Percentiles rank a stretch among this genome's conserved stretches.
Conservation (phyloP, 2,797 vertebrate genomes). For the Chelon labrosus region DNA sequence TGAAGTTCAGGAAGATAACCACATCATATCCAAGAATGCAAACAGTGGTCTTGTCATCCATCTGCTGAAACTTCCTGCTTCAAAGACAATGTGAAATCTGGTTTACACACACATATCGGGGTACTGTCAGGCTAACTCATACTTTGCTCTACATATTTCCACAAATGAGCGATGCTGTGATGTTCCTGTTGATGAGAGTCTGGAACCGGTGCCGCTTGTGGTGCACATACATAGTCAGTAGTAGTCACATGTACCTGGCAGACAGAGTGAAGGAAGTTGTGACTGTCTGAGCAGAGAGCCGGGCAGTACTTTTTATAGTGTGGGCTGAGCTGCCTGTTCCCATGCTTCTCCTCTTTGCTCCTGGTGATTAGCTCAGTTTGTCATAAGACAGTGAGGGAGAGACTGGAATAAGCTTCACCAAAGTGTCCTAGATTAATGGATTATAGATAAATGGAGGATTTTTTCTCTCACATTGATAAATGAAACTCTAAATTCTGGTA, state of each 20-base stretch:
- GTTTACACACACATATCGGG: not conserved
- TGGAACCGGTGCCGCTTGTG: not conserved
- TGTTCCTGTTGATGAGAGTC: not conserved
- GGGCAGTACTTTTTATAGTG: constrained; percentile 46
- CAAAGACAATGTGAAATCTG: not conserved
- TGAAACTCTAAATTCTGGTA: constrained; percentile 65
- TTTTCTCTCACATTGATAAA: constrained; percentile 59
- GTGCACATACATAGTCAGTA: not conserved
- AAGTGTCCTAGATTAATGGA: constrained; percentile 79
- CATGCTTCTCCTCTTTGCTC: constrained; percentile 28
- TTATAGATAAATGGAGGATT: constrained; percentile 66
- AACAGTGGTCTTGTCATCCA: no score
- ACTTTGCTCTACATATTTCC: not conserved
- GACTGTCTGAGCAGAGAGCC: not conserved
- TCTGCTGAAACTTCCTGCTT: not conserved
- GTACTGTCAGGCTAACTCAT: not conserved
- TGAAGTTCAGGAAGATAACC: no score
- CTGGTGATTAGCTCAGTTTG: constrained; percentile 77
- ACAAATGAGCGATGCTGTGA: not conserved
- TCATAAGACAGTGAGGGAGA: constrained; percentile 68
- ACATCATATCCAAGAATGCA: no score
- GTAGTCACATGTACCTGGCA: no score
- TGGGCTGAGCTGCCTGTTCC: constrained; percentile 23
- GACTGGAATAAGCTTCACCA: constrained; percentile 44
- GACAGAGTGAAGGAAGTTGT: not conserved